phyloP scores from a whole-genome alignment of 2,888 invertebrate genomes.

The Autographa pulchrina region DNA sequence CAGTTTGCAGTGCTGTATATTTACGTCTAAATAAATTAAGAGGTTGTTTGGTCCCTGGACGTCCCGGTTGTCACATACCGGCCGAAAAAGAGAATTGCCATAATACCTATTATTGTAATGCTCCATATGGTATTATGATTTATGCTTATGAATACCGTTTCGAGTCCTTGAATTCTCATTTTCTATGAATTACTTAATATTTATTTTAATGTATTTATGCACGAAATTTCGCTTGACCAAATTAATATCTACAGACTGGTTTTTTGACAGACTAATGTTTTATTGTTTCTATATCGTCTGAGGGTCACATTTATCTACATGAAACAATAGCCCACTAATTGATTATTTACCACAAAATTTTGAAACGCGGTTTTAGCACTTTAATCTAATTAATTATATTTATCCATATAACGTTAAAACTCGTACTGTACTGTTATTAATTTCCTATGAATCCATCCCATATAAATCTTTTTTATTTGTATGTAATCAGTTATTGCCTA shows the following conservation, averaged over 20 bases:
- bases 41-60: too few relatives aligned
- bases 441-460: not conserved
- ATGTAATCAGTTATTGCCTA: too few relatives aligned
- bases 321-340: not conserved
- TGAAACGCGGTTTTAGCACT: not conserved
- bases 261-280: not conserved
- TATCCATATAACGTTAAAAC: not conserved
- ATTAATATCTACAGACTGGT: not conserved
- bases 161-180: not conserved
- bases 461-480: too few relatives aligned
- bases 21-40: too few relatives aligned
- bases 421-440: not conserved
- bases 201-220: not conserved
- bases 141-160: not conserved
- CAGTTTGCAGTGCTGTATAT: too few relatives aligned
- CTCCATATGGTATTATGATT: too few relatives aligned
- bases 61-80: too few relatives aligned
- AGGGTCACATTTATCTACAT: not conserved
- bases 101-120: too few relatives aligned
- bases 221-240: not conserved
- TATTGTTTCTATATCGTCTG: not conserved
- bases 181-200: not conserved
- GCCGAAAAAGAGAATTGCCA: too few relatives aligned
- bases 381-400: not conserved
- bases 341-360: not conserved